These are phyloP conservation scores for Tinea semifulvella DNA, from an alignment of 2,888 invertebrate genomes.

Conservation along the genomic window DNA sequence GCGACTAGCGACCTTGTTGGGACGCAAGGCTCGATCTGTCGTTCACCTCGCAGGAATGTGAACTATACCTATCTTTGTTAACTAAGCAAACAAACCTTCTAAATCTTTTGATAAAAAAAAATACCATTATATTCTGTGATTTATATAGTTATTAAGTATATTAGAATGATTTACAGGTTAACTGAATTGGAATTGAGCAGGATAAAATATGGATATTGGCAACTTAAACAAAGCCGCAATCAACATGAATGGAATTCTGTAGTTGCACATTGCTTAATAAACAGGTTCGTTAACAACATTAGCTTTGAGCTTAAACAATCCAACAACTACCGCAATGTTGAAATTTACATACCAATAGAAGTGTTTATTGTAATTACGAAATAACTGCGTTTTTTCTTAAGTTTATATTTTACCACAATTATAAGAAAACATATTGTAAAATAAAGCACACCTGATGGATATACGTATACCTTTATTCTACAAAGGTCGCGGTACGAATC, in stretches of 20 bases:
- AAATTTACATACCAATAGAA: neutral
- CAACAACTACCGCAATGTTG: slow-evolving; percentile 7
- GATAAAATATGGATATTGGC: slow-evolving; percentile 5
- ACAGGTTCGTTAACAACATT: slow-evolving; percentile 24
- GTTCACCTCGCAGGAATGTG: slow-evolving; percentile 53
- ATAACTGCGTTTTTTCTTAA: no score
- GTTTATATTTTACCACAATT: no score
- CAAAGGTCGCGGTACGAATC: no score
- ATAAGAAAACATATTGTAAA: no score
- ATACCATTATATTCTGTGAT: no score
- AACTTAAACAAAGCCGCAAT: slow-evolving; percentile 11
- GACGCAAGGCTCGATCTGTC: slow-evolving; percentile 44
- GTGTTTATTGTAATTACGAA: no score
- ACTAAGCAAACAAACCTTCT: neutral
- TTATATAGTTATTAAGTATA: neutral
- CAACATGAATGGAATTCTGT: slow-evolving; percentile 25
- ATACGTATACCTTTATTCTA: no score
- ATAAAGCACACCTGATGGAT: no score
- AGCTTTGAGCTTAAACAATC: slow-evolving; percentile 11
- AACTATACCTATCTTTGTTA: slow-evolving; percentile 25
- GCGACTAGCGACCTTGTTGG: slow-evolving; percentile 41
- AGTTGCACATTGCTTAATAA: slow-evolving; percentile 31
- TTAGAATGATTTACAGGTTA: no score
- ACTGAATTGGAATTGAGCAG: neutral
- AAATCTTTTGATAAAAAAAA: neutral